A percentile compares a stretch with the other conserved stretches of the same genome.
Conservation (phyloP, 2,888 invertebrate species). For the Polia nebulosa region DNA sequence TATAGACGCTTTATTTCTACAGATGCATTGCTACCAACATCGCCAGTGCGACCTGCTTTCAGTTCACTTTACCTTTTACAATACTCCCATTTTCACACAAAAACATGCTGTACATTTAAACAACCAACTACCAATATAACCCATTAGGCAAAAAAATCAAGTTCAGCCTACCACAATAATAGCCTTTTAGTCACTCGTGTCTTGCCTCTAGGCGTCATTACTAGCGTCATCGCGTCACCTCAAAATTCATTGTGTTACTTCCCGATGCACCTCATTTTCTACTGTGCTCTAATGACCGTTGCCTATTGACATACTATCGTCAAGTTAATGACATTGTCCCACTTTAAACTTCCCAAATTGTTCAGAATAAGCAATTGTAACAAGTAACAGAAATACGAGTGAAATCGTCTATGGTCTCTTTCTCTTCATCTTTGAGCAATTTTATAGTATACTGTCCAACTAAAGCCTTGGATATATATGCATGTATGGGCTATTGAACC, state of each 20-base stretch:
- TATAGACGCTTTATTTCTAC: not conserved
- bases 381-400: conserved; percentile 16
- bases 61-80: not conserved
- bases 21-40: not conserved
- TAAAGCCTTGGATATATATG: not conserved
- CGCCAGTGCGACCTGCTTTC: not conserved
- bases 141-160: conserved; percentile 1
- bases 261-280: conserved; percentile 52
- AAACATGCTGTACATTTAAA: not conserved
- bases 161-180: conserved; percentile 25
- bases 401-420: conserved; percentile 37
- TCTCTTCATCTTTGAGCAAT: conserved; percentile 15
- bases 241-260: conserved; percentile 55
- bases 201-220: conserved; percentile 20
- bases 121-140: not conserved
- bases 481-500: not conserved
- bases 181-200: conserved; percentile 5
- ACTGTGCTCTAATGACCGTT: conserved; percentile 48
- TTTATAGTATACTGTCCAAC: conserved; percentile 12
- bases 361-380: conserved; percentile 45
- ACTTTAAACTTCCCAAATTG: conserved; percentile 51
- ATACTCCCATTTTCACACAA: not conserved
- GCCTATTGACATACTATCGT: conserved; percentile 58
- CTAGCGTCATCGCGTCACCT: conserved; percentile 18
- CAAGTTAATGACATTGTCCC: conserved; percentile 49